Evolutionary conservation across 2,113 vertebrate species (phyloP).

Genomic region (Dolichallabes microphthalmus): DNA sequence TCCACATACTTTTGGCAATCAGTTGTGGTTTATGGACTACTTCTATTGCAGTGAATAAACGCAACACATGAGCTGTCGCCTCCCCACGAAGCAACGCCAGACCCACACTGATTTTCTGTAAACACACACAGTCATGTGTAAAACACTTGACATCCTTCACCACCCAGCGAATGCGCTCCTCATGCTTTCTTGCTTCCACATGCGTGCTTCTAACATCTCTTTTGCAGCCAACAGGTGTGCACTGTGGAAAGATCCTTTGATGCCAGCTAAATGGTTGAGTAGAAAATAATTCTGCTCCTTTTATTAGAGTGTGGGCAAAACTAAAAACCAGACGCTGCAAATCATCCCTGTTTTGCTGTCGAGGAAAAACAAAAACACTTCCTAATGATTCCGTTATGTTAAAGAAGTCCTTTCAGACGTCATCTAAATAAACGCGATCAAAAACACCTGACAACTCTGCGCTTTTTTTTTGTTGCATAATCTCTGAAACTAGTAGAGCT

Average conservation of each 20-base stretch:
- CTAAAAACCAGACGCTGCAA: slow-evolving; percentile 43
- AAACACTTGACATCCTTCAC: neutral
- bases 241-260: slow-evolving; percentile 47
- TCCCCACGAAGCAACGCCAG: neutral
- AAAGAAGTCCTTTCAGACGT: slow-evolving; percentile 15
- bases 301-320: slow-evolving; percentile 34
- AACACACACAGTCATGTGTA: slow-evolving; percentile 13
- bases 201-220: slow-evolving; percentile 21
- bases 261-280: slow-evolving; percentile 35
- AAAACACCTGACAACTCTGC: too few species aligned
- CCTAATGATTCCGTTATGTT: slow-evolving; percentile 34
- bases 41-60: neutral
- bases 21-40: neutral
- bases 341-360: slow-evolving; percentile 13
- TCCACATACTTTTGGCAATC: neutral
- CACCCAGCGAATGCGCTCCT: slow-evolving; percentile 26
- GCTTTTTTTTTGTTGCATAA: too few species aligned
- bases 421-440: neutral
- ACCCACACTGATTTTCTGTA: neutral
- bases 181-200: neutral
- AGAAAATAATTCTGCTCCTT: slow-evolving; percentile 29
- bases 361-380: slow-evolving; percentile 40
- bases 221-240: slow-evolving; percentile 48
- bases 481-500: neutral
- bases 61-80: neutral